Conservation (phyloP, 2,888 invertebrate genomes). For the Thera obeliscata region DNA sequence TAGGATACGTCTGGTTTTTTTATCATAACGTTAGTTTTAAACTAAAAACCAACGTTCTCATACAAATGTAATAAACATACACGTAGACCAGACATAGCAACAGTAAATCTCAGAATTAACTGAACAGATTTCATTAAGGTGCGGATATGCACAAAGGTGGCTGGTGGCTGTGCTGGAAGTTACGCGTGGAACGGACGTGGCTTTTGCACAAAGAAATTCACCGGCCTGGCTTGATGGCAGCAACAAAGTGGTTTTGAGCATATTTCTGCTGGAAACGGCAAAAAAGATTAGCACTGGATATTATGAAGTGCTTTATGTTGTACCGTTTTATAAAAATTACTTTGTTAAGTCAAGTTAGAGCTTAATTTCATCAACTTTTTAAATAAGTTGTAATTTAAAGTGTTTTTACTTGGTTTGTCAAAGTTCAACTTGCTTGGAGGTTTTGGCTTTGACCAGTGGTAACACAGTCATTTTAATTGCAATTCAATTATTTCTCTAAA, state of each 20-base stretch:
- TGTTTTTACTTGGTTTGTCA: neutral
- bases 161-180: constrained; percentile 36
- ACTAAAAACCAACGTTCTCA: neutral
- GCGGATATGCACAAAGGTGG: constrained; percentile 57
- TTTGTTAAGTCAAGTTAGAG: neutral
- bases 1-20: too few species aligned
- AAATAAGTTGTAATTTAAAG: neutral
- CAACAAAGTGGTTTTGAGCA: constrained; percentile 63
- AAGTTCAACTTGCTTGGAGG: neutral
- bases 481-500: neutral
- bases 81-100: neutral
- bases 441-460: neutral
- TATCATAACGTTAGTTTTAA: too few species aligned
- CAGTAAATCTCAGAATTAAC: constrained; percentile 34
- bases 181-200: constrained; percentile 57
- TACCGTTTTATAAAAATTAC: neutral
- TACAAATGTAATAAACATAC: neutral
- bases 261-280: constrained; percentile 2
- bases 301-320: constrained; percentile 9
- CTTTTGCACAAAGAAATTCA: constrained; percentile 72
- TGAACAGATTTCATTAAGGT: constrained; percentile 45
- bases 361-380: neutral
- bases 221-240: constrained; percentile 53
- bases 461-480: neutral
- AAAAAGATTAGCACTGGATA: constrained; percentile 22